Base-by-base conservation (phyloP, 2,888 invertebrate genomes). In the Xestia rhomboidea region DNA sequence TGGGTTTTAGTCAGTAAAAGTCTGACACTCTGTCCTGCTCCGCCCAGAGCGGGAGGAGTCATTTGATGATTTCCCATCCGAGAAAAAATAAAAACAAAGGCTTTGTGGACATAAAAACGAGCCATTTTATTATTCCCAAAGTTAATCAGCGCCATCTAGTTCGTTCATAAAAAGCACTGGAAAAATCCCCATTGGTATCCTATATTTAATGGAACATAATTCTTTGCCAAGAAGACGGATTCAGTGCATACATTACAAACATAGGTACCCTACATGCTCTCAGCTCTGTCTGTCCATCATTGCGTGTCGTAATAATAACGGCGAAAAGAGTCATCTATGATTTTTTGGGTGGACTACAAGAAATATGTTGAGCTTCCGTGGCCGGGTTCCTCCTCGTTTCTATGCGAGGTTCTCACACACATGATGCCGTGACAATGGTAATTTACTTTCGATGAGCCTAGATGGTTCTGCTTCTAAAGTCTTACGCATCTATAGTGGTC, bases 281-380 rank as follows among this genome's bases (percentile, higher is more conserved):
- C 21, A n/a, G n/a, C n/a, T n/a, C n/a, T n/a, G n/a, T n/a, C n/a
- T n/a, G n/a, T n/a, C n/a, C n/a, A n/a, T 24, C 51, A 54, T 11
- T 54, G 24, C n/a, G 4, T 10, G 34, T 34, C 7, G n/a, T 30
- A 27, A 7, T 51, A 51, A 38, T 15, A 46, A 77, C 15, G 7
- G 6, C 8, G 34, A 68, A 78, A 41, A 78, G 78, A 78, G 79
- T 44, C 79, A 79, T 79, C 77, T 77, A 78, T 79, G 24, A 27
- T 41, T 69, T 79, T 51, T 27, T 13, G n/a, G 34, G 34, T 27
- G 69, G 0, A 69, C n/a, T 41, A 60, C 18, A 13, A n/a, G 18
- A 30, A 13, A 21, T 38, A 27, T 6, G 72, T 68, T 21, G 21
- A 41, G 30, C 18, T 27, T 41, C 30, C 11, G 15, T 7, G 2